These are phyloP conservation scores for Anaspis maculata DNA, from an alignment of 2,888 invertebrate species.

Conservation along the genomic window DNA sequence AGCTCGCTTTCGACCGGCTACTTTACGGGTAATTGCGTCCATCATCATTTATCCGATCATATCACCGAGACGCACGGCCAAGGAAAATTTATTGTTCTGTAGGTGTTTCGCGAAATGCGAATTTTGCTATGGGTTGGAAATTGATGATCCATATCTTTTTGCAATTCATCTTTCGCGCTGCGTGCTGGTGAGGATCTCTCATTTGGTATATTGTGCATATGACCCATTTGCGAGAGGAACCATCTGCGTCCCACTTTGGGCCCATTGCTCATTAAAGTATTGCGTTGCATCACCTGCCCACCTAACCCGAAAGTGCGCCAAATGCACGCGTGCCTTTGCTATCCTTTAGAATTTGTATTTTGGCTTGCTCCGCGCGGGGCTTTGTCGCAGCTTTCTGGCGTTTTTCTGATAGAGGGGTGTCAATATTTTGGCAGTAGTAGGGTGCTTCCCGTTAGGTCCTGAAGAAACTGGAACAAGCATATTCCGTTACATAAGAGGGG, in stretches of 20 bases:
- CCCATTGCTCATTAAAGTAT: slow-evolving; percentile 16
- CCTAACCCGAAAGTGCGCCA: slow-evolving; percentile 13
- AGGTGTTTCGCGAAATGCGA: not conserved
- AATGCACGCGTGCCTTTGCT: no score
- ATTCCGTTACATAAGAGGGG: no score
- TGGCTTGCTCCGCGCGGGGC: no score
- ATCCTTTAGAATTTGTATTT: no score
- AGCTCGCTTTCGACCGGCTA: no score
- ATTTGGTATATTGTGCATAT: slow-evolving; percentile 12
- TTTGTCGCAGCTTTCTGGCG: no score
- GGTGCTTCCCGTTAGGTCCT: no score
- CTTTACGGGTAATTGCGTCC: not conserved
- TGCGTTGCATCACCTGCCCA: slow-evolving; percentile 16
- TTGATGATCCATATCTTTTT: not conserved
- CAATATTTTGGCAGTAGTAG: no score
- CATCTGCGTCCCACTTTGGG: slow-evolving; percentile 20
- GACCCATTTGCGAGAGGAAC: slow-evolving; percentile 15
- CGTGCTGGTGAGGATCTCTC: no score
- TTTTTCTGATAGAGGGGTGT: no score
- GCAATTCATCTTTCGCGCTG: not conserved
- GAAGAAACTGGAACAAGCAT: no score
- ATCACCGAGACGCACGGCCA: not conserved
- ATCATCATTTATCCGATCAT: not conserved
- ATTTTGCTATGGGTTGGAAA: not conserved
- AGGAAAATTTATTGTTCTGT: not conserved